Percentiles rank a stretch among this genome's conserved stretches.
phyloP scores from a whole-genome alignment of 2,113 vertebrate genomes.

The Rousettus leschenaultii region DNA sequence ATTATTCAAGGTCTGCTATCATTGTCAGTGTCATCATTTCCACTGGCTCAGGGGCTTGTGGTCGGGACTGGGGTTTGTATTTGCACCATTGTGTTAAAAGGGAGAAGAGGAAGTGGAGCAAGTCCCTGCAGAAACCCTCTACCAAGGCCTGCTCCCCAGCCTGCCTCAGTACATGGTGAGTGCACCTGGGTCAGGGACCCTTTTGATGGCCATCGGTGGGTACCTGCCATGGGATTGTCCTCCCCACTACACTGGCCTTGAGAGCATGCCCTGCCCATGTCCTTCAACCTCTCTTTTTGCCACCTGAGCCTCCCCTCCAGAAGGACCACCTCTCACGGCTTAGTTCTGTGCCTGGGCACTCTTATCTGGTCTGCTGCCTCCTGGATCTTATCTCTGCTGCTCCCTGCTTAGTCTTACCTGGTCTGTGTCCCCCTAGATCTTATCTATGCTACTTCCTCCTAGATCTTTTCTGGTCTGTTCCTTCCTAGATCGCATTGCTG shows the following conservation, averaged over 20 bases:
- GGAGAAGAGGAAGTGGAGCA: conserved; percentile 97
- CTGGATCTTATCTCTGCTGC: conserved; percentile 82
- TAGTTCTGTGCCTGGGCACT: neutral
- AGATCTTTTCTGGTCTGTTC: neutral
- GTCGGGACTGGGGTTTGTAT: neutral
- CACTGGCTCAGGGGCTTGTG: neutral
- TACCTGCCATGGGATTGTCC: neutral
- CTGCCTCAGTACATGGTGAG: conserved; percentile 99
- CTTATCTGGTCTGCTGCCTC: neutral
- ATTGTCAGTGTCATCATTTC: neutral
- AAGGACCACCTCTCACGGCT: neutral
- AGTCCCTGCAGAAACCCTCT: conserved; percentile 93
- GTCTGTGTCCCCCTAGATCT: too few species aligned
- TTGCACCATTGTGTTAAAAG: conserved; percentile 78
- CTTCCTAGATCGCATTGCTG: conserved; percentile 92
- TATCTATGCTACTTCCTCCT: too few species aligned
- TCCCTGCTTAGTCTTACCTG: too few species aligned
- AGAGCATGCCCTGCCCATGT: neutral
- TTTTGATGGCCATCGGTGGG: neutral
- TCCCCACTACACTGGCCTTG: neutral
- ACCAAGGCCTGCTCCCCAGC: conserved; percentile 96
- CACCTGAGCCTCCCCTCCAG: accelerated
- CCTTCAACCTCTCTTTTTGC: neutral
- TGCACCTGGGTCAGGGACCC: neutral
- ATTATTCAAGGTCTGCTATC: neutral